A percentile compares a stretch with the other conserved stretches of the same genome.
Conservation (phyloP, 2,888 invertebrate genomes). For the Lutraria lutraria region DNA sequence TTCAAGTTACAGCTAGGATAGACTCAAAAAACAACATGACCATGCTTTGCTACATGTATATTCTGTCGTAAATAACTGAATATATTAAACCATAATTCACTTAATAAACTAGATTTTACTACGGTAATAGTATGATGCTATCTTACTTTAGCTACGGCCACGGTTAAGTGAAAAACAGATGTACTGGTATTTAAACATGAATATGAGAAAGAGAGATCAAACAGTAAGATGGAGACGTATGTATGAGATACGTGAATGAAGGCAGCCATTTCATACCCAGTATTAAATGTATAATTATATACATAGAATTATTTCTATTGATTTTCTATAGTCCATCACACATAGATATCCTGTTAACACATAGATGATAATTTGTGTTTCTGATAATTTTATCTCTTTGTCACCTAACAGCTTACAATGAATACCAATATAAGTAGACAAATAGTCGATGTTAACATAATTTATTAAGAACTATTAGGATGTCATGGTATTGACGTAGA, state of each 20-base stretch:
- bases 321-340: neutral
- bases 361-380: neutral
- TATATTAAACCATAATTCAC: too few species aligned
- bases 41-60: too few species aligned
- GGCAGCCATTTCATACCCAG: neutral
- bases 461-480: neutral
- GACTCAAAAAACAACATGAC: too few species aligned
- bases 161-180: too few species aligned
- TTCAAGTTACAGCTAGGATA: too few species aligned
- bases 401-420: neutral
- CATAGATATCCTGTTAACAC: neutral
- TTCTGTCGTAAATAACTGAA: too few species aligned
- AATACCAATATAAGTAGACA: neutral
- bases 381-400: neutral
- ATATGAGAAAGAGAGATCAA: neutral
- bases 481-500: neutral
- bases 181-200: too few species aligned
- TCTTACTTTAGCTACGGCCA: too few species aligned
- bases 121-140: too few species aligned
- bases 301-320: neutral
- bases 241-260: neutral
- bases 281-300: neutral
- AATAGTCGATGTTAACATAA: neutral
- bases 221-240: neutral
- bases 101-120: too few species aligned